Conservation (phyloP, 2,113 vertebrate genomes). For the Craseonycteris thonglongyai region DNA sequence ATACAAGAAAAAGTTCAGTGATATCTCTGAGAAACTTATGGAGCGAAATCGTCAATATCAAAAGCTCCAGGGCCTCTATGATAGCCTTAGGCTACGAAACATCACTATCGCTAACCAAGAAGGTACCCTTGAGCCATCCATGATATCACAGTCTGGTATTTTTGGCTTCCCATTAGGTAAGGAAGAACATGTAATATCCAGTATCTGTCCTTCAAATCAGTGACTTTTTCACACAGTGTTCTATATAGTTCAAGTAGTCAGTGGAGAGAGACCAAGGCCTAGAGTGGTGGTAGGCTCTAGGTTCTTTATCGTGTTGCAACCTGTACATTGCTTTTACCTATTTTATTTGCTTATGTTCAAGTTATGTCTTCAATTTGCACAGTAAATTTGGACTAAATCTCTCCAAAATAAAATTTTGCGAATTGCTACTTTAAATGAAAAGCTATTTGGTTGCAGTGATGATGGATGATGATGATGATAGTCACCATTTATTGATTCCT, state of each 20-base stretch:
- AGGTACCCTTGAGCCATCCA: constrained; percentile 55
- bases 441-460: not conserved
- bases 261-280: not conserved
- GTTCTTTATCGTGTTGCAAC: not conserved
- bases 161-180: constrained; percentile 75
- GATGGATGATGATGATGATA: not conserved
- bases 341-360: constrained; percentile 32
- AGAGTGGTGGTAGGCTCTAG: not conserved
- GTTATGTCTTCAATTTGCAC: constrained; percentile 8
- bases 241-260: not conserved
- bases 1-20: constrained; percentile 91
- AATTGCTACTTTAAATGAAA: not conserved
- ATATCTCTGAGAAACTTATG: constrained; percentile 90
- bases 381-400: not conserved
- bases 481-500: not conserved
- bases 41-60: constrained; percentile 91
- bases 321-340: not conserved
- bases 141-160: constrained; percentile 66
- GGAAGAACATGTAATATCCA: not conserved
- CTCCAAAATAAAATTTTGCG: not conserved
- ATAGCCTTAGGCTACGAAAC: constrained; percentile 86
- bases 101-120: constrained; percentile 81
- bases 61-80: constrained; percentile 90
- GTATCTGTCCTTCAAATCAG: not conserved
- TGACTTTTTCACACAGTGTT: not conserved